Conservation (phyloP, 2,113 vertebrate species). For the Psittacula cyanocephala region DNA sequence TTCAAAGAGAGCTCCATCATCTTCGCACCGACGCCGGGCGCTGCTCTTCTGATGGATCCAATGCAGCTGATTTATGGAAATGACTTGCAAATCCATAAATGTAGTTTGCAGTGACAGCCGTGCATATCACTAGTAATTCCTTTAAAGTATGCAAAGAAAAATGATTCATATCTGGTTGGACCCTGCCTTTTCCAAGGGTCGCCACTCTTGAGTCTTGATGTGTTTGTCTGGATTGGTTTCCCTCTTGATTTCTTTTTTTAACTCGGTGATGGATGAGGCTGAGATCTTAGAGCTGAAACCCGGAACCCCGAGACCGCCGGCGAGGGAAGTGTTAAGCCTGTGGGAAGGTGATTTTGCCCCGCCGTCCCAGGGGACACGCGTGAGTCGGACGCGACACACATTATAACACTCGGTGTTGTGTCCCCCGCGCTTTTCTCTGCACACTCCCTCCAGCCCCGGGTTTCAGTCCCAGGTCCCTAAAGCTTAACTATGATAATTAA, state of each 20-base stretch:
- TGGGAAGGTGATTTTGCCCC: neutral
- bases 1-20: constrained; percentile 75
- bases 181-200: constrained; percentile 70
- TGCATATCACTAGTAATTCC: constrained; percentile 73
- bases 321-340: constrained; percentile 50
- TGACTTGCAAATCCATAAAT: constrained; percentile 76
- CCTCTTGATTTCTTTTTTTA: constrained; percentile 47
- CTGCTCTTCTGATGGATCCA: constrained; percentile 69
- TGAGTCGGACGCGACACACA: neutral
- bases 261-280: constrained; percentile 55
- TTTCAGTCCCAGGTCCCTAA: neutral
- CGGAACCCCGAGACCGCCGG: neutral
- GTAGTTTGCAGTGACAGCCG: constrained; percentile 73
- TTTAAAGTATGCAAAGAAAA: constrained; percentile 76
- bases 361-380: neutral
- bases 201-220: constrained; percentile 63
- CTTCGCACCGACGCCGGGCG: constrained; percentile 47
- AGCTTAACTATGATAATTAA: constrained; percentile 53
- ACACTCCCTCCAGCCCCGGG: neutral
- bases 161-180: constrained; percentile 72
- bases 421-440: neutral
- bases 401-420: neutral
- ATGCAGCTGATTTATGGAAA: constrained; percentile 74
- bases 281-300: constrained; percentile 27
- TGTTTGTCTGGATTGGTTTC: constrained; percentile 64